Percentiles rank a stretch among this genome's conserved stretches.
phyloP scores from a whole-genome alignment of 2,113 vertebrate species.

The Pardalotus punctatus region DNA sequence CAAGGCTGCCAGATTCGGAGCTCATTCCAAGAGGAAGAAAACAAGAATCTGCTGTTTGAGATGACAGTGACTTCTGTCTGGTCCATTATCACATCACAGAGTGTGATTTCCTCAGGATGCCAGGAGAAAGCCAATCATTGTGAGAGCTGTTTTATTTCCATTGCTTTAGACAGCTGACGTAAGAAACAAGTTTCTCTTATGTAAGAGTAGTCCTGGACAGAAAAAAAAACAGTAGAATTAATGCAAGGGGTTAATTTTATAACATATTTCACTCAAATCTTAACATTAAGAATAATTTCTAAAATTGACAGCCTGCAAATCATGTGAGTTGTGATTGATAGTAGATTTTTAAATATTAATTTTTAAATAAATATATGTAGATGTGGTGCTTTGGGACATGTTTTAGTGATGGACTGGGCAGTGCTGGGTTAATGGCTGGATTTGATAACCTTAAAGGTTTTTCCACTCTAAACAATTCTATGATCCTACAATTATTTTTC shows the following conservation, averaged over 20 bases:
- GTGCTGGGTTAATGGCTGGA: background rate
- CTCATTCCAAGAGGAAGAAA: background rate
- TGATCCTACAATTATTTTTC: background rate
- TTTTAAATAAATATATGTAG: background rate
- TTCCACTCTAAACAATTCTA: background rate
- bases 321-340: background rate
- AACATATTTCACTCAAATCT: background rate
- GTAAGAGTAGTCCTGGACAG: background rate
- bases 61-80: background rate
- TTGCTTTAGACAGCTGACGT: background rate
- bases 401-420: background rate
- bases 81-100: background rate
- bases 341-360: background rate
- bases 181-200: background rate
- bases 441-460: background rate
- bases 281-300: background rate
- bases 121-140: background rate
- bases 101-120: background rate
- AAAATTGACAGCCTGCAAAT: background rate
- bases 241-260: background rate
- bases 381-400: background rate
- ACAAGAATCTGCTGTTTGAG: background rate
- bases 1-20: background rate
- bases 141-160: background rate
- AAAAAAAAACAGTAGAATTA: background rate